These are phyloP conservation scores for Agrotis segetum DNA, from an alignment of 2,888 invertebrate genomes.

Conservation along the genomic window DNA sequence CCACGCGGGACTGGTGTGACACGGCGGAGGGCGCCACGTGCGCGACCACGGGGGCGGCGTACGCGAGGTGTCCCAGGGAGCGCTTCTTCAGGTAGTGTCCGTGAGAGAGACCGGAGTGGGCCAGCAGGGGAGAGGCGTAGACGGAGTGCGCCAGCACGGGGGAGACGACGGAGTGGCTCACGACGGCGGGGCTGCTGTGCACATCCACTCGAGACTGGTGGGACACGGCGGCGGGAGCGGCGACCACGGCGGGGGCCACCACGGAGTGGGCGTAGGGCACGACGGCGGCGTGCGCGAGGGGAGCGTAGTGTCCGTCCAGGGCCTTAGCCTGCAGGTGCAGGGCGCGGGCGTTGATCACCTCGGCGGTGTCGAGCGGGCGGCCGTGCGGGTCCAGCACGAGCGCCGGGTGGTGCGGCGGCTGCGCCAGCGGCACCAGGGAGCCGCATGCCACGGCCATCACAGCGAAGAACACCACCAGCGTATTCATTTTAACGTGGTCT, in stretches of 20 bases:
- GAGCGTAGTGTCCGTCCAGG: slow-evolving; percentile 80
- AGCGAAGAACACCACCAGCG: slow-evolving; percentile 92
- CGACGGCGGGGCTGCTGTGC: slow-evolving; percentile 74
- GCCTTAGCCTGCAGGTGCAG: slow-evolving; percentile 88
- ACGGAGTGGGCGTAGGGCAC: slow-evolving; percentile 74
- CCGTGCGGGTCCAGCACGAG: slow-evolving; percentile 87
- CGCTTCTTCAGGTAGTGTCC: slow-evolving; percentile 79
- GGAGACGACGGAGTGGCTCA: slow-evolving; percentile 66
- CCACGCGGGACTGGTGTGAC: slow-evolving; percentile 89
- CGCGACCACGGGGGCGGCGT: slow-evolving; percentile 70
- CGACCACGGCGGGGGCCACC: slow-evolving; percentile 66
- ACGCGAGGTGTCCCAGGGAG: slow-evolving; percentile 74
- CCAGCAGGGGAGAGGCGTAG: slow-evolving; percentile 64
- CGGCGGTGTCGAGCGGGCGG: slow-evolving; percentile 88
- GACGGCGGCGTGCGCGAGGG: slow-evolving; percentile 69
- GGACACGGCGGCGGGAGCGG: slow-evolving; percentile 70
- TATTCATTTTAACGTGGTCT: slow-evolving; percentile 79
- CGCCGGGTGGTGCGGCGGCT: slow-evolving; percentile 85
- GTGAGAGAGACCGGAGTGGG: slow-evolving; percentile 66
- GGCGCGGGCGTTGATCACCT: slow-evolving; percentile 87
- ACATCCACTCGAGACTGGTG: slow-evolving; percentile 81
- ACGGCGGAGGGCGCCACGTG: slow-evolving; percentile 83
- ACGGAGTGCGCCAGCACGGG: slow-evolving; percentile 48
- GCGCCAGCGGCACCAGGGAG: slow-evolving; percentile 85
- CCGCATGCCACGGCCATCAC: slow-evolving; percentile 91